Evolutionary conservation across 30 jellyfish, hydroid and myxozoan genomes (phyloP).

Genomic region (Haliclystus octoradiatus): DNA sequence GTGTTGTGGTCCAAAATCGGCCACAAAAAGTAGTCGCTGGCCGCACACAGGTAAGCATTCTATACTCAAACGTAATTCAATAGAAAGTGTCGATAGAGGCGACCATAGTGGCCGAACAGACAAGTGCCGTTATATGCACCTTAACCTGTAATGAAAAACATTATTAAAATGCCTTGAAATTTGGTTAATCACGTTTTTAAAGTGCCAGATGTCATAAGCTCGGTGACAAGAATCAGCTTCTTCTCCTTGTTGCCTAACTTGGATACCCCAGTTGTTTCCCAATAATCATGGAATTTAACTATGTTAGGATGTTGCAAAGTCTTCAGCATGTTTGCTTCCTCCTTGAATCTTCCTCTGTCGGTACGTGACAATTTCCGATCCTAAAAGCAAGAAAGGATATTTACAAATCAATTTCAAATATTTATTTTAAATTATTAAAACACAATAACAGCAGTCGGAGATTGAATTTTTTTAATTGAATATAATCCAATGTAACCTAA

Average conservation of each 20-base stretch:
- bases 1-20: too few relatives aligned
- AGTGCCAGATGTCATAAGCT: conserved; percentile 95
- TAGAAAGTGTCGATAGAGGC: too few relatives aligned
- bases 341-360: conserved; percentile 85
- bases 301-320: conserved; percentile 95
- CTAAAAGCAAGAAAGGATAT: conserved; percentile 7
- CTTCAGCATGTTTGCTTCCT: conserved; percentile 91
- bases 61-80: too few relatives aligned
- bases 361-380: conserved; percentile 78
- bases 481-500: too few relatives aligned
- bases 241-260: conserved; percentile 70
- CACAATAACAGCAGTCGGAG: too few relatives aligned
- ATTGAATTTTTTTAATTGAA: too few relatives aligned
- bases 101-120: too few relatives aligned
- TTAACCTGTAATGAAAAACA: too few relatives aligned
- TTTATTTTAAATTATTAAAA: neutral
- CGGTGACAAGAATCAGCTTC: conserved; percentile 84
- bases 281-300: conserved; percentile 80
- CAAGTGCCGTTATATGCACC: too few relatives aligned
- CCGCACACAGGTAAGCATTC: too few relatives aligned
- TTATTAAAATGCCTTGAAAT: too few relatives aligned
- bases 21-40: too few relatives aligned
- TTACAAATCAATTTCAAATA: neutral
- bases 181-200: conserved; percentile 89
- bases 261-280: conserved; percentile 49